Evolutionary conservation across 2,797 vertebrate genomes (phyloP).

Genomic region (Scarus forsteni): DNA sequence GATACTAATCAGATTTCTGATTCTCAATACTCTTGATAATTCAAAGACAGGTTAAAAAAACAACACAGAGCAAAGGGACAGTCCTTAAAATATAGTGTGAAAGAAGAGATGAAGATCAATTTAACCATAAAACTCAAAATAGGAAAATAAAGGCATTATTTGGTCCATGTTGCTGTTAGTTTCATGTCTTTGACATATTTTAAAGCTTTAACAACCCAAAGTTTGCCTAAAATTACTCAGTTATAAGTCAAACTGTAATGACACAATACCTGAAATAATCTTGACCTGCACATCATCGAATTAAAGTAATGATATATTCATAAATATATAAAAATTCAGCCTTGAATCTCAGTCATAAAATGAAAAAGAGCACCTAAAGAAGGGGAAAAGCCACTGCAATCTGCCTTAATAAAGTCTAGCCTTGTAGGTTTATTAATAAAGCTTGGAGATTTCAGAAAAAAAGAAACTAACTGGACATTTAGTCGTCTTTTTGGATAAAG

Average conservation of each 20-base stretch:
- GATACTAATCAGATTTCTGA: no score
- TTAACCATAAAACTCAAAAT: no score
- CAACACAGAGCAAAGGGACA: no score
- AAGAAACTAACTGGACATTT: not conserved
- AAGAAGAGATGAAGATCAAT: no score
- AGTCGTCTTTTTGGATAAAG: no score
- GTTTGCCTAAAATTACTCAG: not conserved
- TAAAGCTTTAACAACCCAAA: not conserved
- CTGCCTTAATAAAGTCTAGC: not conserved
- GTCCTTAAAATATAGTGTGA: no score
- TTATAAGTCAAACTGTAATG: not conserved
- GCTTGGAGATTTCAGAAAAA: not conserved
- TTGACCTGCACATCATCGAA: not conserved
- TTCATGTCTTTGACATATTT: not conserved
- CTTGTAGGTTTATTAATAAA: not conserved
- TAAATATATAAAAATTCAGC: not conserved
- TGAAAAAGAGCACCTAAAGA: conserved; percentile 16
- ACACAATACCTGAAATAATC: not conserved
- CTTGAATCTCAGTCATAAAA: not conserved
- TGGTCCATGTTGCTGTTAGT: no score
- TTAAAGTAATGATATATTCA: conserved; percentile 2
- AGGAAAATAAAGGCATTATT: no score
- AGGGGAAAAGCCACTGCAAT: not conserved
- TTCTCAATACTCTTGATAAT: no score
- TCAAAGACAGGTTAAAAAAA: no score